phyloP scores from a whole-genome alignment of 2,113 vertebrate genomes.

The Cricetomys ansorgei region DNA sequence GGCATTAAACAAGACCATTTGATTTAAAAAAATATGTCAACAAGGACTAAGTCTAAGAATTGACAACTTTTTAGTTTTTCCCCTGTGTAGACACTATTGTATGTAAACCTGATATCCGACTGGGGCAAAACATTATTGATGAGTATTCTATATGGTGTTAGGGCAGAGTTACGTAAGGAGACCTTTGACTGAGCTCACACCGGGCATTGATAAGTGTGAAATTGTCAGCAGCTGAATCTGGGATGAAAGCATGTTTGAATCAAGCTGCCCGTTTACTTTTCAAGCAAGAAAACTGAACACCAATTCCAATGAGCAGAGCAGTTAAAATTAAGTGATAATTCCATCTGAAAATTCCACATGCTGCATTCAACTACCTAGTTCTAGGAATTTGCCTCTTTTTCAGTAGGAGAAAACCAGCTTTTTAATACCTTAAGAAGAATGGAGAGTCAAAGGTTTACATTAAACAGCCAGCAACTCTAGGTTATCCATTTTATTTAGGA shows the following conservation, averaged over 20 bases:
- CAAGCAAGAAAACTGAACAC: slow-evolving; percentile 65
- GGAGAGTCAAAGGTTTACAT: slow-evolving; percentile 81
- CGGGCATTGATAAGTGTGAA: slow-evolving; percentile 78
- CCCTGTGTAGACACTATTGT: background rate
- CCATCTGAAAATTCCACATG: slow-evolving; percentile 50
- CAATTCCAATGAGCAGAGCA: slow-evolving; percentile 71
- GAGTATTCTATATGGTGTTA: slow-evolving; percentile 3
- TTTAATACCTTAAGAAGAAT: slow-evolving; percentile 76
- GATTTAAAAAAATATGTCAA: background rate
- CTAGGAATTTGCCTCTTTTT: slow-evolving; percentile 57
- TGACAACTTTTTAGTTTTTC: background rate
- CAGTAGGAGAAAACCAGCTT: slow-evolving; percentile 72
- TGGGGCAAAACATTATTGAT: background rate
- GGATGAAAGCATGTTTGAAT: slow-evolving; percentile 69
- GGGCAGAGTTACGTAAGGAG: slow-evolving; percentile 59
- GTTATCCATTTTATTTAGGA: slow-evolving; percentile 76
- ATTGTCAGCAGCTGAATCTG: slow-evolving; percentile 66
- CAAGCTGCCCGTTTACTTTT: slow-evolving; percentile 64
- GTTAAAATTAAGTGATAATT: slow-evolving; percentile 45
- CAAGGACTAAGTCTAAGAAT: background rate
- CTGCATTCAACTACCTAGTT: slow-evolving; percentile 76
- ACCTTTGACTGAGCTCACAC: slow-evolving; percentile 62
- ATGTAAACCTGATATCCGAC: slow-evolving; percentile 60
- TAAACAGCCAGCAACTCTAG: slow-evolving; percentile 82
- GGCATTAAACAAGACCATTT: background rate